Evolutionary conservation across 2,888 invertebrate species (phyloP).

Genomic region (Nomada flava): DNA sequence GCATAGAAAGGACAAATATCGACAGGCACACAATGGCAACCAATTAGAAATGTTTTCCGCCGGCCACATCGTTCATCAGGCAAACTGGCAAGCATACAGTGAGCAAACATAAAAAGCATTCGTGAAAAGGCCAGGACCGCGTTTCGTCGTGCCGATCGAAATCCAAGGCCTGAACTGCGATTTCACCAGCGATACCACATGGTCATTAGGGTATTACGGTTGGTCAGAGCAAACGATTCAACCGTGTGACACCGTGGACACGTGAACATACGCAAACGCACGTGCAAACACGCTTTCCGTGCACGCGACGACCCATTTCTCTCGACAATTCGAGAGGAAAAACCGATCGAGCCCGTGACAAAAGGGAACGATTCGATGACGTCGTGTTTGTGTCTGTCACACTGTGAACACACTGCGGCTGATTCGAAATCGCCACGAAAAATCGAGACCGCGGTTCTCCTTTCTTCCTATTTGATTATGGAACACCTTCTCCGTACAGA

Average conservation of each 20-base stretch:
- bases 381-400: slow-evolving; percentile 14
- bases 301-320: slow-evolving; percentile 67
- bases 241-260: slow-evolving; percentile 30
- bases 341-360: slow-evolving; percentile 63
- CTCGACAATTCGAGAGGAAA: slow-evolving; percentile 57
- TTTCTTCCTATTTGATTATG: too few species aligned
- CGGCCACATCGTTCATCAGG: neutral
- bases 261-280: slow-evolving; percentile 13
- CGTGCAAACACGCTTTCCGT: slow-evolving; percentile 15
- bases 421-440: slow-evolving; percentile 16
- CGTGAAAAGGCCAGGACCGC: slow-evolving; percentile 15
- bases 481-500: neutral
- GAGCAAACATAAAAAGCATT: slow-evolving; percentile 1
- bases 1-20: neutral
- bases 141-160: neutral
- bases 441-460: neutral
- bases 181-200: slow-evolving; percentile 7
- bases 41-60: neutral
- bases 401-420: slow-evolving; percentile 12
- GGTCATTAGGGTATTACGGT: slow-evolving; percentile 47
- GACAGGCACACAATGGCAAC: neutral
- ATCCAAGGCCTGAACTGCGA: neutral
- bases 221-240: slow-evolving; percentile 10
- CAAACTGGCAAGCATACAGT: neutral
- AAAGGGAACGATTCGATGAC: slow-evolving; percentile 60